Evolutionary conservation across 2,113 vertebrate species (phyloP).

Genomic region (Xenopus borealis): DNA sequence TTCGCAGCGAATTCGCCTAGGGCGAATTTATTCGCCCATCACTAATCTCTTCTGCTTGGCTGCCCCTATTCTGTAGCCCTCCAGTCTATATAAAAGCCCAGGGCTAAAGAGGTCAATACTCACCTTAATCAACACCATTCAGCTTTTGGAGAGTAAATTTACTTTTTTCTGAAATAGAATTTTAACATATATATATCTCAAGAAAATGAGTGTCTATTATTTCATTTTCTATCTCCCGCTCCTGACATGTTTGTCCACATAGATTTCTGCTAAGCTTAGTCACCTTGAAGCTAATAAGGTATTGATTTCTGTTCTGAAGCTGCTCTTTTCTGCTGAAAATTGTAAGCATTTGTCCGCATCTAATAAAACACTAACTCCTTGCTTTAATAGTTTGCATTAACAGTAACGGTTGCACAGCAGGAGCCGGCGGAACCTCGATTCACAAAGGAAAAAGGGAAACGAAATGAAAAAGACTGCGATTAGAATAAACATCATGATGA

Average conservation of each 20-base stretch:
- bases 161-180: background rate
- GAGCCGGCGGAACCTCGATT: conserved; percentile 1
- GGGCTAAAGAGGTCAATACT: background rate
- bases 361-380: conserved; percentile 33
- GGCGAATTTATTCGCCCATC: too few relatives aligned
- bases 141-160: background rate
- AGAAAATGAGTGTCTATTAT: conserved; percentile 12
- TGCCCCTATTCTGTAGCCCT: too few relatives aligned
- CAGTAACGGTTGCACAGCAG: background rate
- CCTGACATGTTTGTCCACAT: conserved; percentile 18
- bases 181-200: conserved; percentile 5
- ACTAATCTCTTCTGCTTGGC: too few relatives aligned
- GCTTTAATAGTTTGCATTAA: conserved; percentile 19
- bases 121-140: background rate
- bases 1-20: too few relatives aligned
- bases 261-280: conserved; percentile 29
- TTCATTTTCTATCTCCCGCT: conserved; percentile 6
- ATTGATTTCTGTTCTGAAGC: conserved; percentile 23
- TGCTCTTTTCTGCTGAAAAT: conserved; percentile 20
- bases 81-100: background rate
- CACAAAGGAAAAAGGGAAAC: background rate
- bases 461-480: background rate
- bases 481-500: background rate
- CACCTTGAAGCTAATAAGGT: conserved; percentile 33
- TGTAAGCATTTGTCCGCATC: conserved; percentile 27